Evolutionary conservation across 1,140 invertebrate species (phyloP).

Genomic region (Penaeus indicus): DNA sequence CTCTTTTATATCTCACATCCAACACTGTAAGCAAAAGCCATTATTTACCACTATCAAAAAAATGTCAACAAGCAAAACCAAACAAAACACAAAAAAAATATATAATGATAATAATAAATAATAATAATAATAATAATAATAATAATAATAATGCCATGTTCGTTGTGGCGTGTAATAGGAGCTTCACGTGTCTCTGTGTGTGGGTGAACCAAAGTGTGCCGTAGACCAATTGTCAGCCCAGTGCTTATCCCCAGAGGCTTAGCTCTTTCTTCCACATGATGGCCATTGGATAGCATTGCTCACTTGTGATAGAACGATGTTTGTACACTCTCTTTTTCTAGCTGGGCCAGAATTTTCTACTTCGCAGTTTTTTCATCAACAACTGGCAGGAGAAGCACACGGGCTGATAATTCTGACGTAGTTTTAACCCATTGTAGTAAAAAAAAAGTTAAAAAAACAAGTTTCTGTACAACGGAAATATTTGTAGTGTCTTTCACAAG

Average conservation of each 20-base stretch:
- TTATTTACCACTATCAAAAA: slow-evolving; percentile 43
- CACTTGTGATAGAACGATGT: slow-evolving; percentile 58
- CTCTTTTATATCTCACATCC: slow-evolving; percentile 46
- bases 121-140: not conserved
- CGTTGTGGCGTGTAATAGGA: slow-evolving; percentile 32
- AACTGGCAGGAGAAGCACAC: slow-evolving; percentile 21
- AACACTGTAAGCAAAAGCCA: slow-evolving; percentile 53
- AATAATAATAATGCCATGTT: slow-evolving; percentile 9
- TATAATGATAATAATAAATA: no score
- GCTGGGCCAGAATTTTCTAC: slow-evolving; percentile 58
- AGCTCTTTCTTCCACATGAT: slow-evolving; percentile 54
- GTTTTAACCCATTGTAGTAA: slow-evolving; percentile 42
- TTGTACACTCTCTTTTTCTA: slow-evolving; percentile 62
- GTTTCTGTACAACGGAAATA: slow-evolving; percentile 52
- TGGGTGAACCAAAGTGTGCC: slow-evolving; percentile 46
- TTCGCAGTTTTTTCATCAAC: slow-evolving; percentile 48
- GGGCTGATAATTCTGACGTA: slow-evolving; percentile 50
- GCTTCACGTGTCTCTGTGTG: slow-evolving; percentile 43
- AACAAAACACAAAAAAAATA: no score
- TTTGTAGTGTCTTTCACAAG: slow-evolving; percentile 59
- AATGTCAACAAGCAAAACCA: no score
- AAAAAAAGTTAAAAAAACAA: not conserved
- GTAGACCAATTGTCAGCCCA: slow-evolving; percentile 48
- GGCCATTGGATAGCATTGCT: slow-evolving; percentile 58
- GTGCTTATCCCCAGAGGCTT: slow-evolving; percentile 56